Conservation (phyloP, 2,113 vertebrate species). For the Amphiprion ocellaris region DNA sequence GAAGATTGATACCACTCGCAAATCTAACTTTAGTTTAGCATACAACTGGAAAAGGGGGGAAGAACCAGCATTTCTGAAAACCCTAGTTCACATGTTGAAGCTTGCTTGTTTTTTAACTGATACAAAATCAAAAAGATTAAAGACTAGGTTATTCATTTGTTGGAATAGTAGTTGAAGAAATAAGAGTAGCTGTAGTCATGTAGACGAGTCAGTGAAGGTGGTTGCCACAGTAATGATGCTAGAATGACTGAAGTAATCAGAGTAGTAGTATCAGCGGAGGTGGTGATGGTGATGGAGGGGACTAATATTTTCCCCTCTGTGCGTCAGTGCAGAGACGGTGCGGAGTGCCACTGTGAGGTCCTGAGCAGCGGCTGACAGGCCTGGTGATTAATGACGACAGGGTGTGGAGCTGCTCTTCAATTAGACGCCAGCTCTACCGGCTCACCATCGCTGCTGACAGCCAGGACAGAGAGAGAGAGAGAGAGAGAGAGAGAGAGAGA, state of each 20-base stretch:
- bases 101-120: background rate
- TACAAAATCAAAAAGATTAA: background rate
- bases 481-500: slow-evolving; percentile 52
- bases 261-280: slow-evolving; percentile 39
- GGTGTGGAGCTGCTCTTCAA: slow-evolving; percentile 86
- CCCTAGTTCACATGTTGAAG: too few relatives aligned
- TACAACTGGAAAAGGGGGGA: too few relatives aligned
- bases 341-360: slow-evolving; percentile 81
- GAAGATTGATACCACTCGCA: too few relatives aligned
- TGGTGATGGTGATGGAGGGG: slow-evolving; percentile 65
- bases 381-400: slow-evolving; percentile 88
- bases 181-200: background rate
- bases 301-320: slow-evolving; percentile 70
- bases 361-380: slow-evolving; percentile 83
- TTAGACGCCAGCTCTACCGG: slow-evolving; percentile 83
- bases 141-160: background rate
- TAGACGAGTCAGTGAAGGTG: background rate
- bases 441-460: slow-evolving; percentile 77
- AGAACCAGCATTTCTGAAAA: too few relatives aligned
- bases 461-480: slow-evolving; percentile 66
- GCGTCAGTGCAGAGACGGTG: slow-evolving; percentile 59
- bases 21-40: too few relatives aligned
- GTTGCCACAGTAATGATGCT: background rate
- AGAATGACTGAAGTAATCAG: slow-evolving; percentile 40
- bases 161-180: background rate